Conservation (phyloP, 2,888 invertebrate species). For the Emmelina monodactyla region DNA sequence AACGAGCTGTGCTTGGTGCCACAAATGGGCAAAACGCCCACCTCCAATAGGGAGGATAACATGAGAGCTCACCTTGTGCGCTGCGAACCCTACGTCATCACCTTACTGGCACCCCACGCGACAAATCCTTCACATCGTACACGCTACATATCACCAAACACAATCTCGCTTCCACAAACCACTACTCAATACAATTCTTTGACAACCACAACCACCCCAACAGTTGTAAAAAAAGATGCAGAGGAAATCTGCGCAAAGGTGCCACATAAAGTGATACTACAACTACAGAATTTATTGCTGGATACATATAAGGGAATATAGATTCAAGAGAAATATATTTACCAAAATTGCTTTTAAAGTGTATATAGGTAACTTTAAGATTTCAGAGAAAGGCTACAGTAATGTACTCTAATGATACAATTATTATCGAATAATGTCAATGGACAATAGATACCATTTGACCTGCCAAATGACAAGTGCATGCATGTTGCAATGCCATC, state of each 20-base stretch:
- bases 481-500: too few relatives aligned
- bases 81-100: slow-evolving; percentile 58
- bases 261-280: slow-evolving; percentile 52
- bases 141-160: slow-evolving; percentile 6
- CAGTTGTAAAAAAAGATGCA: slow-evolving; percentile 8
- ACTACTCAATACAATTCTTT: slow-evolving; percentile 1
- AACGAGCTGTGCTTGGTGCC: slow-evolving; percentile 61
- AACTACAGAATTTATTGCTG: slow-evolving; percentile 64
- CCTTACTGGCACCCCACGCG: slow-evolving; percentile 31
- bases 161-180: neutral
- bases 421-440: slow-evolving; percentile 65
- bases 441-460: slow-evolving; percentile 65
- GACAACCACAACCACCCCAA: neutral
- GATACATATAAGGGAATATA: slow-evolving; percentile 65
- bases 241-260: slow-evolving; percentile 25
- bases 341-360: slow-evolving; percentile 60
- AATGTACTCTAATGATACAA: slow-evolving; percentile 67
- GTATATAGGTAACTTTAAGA: slow-evolving; percentile 66
- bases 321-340: slow-evolving; percentile 63
- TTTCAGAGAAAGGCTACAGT: slow-evolving; percentile 64
- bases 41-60: slow-evolving; percentile 66
- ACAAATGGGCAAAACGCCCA: slow-evolving; percentile 64
- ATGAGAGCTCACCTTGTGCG: slow-evolving; percentile 66
- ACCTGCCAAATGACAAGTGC: slow-evolving; percentile 34
- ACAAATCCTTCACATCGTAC: slow-evolving; percentile 21